These are phyloP conservation scores for Microcebus tavaratra DNA, from an alignment of 2,113 vertebrate species.

Conservation along the genomic window DNA sequence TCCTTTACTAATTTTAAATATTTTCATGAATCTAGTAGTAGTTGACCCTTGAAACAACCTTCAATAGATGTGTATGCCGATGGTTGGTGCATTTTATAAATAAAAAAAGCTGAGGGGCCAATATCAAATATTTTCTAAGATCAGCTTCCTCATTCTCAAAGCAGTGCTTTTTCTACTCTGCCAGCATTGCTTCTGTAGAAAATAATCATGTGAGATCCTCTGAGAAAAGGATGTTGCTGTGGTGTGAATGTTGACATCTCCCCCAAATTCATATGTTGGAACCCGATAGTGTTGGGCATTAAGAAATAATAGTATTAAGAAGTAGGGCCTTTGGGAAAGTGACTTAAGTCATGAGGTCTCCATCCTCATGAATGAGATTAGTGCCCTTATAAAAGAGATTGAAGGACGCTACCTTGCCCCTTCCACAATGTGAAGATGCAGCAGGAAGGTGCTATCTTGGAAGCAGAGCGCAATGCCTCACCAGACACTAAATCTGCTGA, in stretches of 20 bases:
- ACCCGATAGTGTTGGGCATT: no score
- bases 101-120: background rate
- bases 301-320: background rate
- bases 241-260: background rate
- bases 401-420: background rate
- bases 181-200: background rate
- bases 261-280: background rate
- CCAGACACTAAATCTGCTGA: no score
- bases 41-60: background rate
- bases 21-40: background rate
- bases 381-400: background rate
- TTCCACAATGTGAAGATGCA: background rate
- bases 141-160: background rate
- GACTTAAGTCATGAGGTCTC: background rate
- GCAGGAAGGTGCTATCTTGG: background rate
- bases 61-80: background rate
- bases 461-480: background rate
- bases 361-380: background rate
- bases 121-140: constrained; percentile 11
- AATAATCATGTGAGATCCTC: background rate
- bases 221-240: background rate
- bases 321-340: background rate
- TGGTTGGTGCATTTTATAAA: background rate
- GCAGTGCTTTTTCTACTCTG: background rate
- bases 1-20: background rate